phyloP scores from a whole-genome alignment of 1,140 invertebrate genomes.

The Oryctes rhinoceros region DNA sequence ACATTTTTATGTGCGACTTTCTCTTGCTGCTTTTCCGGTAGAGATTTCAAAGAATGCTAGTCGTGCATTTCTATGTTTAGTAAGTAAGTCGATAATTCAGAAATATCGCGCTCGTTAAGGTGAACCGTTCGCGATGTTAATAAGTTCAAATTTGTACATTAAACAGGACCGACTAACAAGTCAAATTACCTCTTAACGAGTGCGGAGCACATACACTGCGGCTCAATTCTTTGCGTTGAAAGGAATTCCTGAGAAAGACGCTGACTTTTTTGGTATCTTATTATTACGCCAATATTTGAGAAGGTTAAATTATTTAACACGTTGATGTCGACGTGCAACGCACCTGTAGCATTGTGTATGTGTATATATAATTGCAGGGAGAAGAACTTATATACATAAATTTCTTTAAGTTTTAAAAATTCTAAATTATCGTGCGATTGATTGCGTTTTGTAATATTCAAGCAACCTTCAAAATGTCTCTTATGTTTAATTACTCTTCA shows the following conservation, averaged over 20 bases:
- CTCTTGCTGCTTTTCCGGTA: conserved; percentile 14
- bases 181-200: background rate
- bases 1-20: conserved; percentile 30
- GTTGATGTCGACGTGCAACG: background rate
- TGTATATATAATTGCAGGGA: no score
- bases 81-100: conserved; percentile 7
- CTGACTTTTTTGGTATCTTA: background rate
- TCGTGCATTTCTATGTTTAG: conserved; percentile 15
- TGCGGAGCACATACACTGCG: background rate
- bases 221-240: background rate
- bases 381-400: no score
- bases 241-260: conserved; percentile 3
- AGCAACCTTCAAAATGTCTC: no score
- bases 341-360: no score
- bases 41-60: conserved; percentile 9
- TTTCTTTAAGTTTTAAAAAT: no score
- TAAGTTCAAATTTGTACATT: conserved; percentile 26
- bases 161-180: background rate
- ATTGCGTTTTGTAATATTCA: no score
- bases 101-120: background rate
- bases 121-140: conserved; percentile 1
- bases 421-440: no score
- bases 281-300: conserved; percentile 27
- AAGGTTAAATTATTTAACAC: conserved; percentile 32
- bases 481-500: no score